A percentile compares a stretch with the other conserved stretches of the same genome.
Evolutionary conservation across 2,797 vertebrate genomes (phyloP).

Genomic region (Sebastes goodei): DNA sequence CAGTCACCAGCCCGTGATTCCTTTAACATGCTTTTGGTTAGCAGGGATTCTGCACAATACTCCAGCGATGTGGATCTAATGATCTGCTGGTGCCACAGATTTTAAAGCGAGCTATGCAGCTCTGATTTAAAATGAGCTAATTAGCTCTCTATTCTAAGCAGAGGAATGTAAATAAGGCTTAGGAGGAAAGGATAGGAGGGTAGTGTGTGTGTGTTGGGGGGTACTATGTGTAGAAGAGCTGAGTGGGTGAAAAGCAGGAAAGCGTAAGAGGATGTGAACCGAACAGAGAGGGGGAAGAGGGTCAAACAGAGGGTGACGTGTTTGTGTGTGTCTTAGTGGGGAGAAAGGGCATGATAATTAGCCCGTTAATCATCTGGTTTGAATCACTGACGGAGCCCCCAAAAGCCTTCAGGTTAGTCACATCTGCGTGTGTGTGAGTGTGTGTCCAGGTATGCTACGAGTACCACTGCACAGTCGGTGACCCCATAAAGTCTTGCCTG

Average conservation of each 20-base stretch:
- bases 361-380: slow-evolving; percentile 71
- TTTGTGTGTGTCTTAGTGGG: slow-evolving; percentile 39
- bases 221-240: background rate
- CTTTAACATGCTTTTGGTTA: slow-evolving; percentile 53
- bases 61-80: slow-evolving; percentile 31
- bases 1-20: slow-evolving; percentile 62
- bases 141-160: slow-evolving; percentile 42
- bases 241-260: slow-evolving; percentile 41
- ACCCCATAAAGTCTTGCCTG: slow-evolving; percentile 67
- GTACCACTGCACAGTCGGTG: slow-evolving; percentile 48
- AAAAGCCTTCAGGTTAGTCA: slow-evolving; percentile 57
- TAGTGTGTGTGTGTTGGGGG: background rate
- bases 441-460: slow-evolving; percentile 45
- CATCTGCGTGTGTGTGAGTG: slow-evolving; percentile 24
- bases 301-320: slow-evolving; percentile 63
- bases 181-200: slow-evolving; percentile 17
- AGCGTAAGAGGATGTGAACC: slow-evolving; percentile 47
- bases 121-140: slow-evolving; percentile 62
- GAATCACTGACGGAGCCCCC: slow-evolving; percentile 50
- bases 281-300: slow-evolving; percentile 27
- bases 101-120: slow-evolving; percentile 24
- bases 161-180: slow-evolving; percentile 49
- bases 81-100: slow-evolving; percentile 40
- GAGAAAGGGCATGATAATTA: slow-evolving; percentile 61
- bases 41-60: slow-evolving; percentile 31